These are phyloP conservation scores for Ectemnius lituratus DNA, from an alignment of 2,888 invertebrate species.

Conservation along the genomic window DNA sequence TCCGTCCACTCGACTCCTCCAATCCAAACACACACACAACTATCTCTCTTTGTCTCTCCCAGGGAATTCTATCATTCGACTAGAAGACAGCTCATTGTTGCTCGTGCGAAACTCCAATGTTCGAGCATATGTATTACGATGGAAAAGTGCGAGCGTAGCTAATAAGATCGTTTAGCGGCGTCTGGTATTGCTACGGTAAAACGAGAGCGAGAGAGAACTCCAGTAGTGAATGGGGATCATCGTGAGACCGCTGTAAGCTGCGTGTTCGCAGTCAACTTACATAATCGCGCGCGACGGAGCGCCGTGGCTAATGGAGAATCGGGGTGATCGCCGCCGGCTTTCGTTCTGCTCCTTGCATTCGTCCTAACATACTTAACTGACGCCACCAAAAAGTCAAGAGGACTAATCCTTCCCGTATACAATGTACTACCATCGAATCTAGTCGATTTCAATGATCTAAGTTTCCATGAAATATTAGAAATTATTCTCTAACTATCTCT, in stretches of 20 bases:
- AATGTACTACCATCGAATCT: background rate
- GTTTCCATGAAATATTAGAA: no score
- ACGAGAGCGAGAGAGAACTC: slow-evolving; percentile 30
- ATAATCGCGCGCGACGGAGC: slow-evolving; percentile 66
- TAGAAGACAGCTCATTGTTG: background rate
- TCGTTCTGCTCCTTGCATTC: background rate
- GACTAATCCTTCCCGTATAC: no score
- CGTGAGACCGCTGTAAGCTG: slow-evolving; percentile 74
- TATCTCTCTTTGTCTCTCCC: no score
- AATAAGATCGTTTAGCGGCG: slow-evolving; percentile 64
- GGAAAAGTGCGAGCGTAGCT: slow-evolving; percentile 41
- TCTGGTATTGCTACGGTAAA: slow-evolving; percentile 41
- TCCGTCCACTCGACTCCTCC: background rate
- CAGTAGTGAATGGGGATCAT: slow-evolving; percentile 63
- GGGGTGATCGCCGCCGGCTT: slow-evolving; percentile 52
- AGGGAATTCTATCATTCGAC: background rate
- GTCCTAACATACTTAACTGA: no score
- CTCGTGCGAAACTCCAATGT: slow-evolving; percentile 30
- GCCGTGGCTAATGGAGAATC: slow-evolving; percentile 70
- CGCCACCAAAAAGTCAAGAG: no score
- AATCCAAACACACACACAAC: no score
- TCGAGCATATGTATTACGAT: slow-evolving; percentile 49
- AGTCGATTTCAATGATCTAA: no score
- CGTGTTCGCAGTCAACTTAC: slow-evolving; percentile 76
- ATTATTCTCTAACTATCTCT: no score